Percentiles rank a stretch among this genome's conserved stretches.
Conservation (phyloP, 1,140 invertebrate genomes). For the Macrocentrus cingulum region DNA sequence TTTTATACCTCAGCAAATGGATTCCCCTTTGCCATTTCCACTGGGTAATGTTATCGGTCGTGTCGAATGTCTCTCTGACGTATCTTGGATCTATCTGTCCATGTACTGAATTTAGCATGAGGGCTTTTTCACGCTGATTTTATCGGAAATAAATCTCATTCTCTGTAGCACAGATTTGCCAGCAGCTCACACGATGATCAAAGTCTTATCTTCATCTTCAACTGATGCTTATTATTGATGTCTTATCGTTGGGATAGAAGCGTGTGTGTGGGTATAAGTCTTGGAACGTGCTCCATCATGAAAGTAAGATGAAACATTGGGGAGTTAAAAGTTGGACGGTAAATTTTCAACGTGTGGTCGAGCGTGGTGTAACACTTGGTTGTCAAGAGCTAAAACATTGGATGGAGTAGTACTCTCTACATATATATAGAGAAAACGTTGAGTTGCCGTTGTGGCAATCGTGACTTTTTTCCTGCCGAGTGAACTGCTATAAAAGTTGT, state of each 20-base stretch:
- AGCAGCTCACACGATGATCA: too few species aligned
- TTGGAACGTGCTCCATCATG: conserved; percentile 11
- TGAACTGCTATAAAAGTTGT: conserved; percentile 6
- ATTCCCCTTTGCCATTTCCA: conserved; percentile 1
- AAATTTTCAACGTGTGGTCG: conserved; percentile 22
- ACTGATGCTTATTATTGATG: background rate
- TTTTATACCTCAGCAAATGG: conserved; percentile 16
- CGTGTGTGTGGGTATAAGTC: background rate
- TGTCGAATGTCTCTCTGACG: conserved; percentile 15
- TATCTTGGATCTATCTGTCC: background rate
- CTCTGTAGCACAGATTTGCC: too few species aligned
- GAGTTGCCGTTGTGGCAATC: conserved; percentile 11
- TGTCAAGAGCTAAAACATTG: conserved; percentile 9
- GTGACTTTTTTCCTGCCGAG: too few species aligned
- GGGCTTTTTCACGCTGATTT: background rate
- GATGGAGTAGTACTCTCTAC: background rate
- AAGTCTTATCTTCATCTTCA: background rate
- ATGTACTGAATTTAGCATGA: conserved; percentile 6
- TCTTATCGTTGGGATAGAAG: background rate
- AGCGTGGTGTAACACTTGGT: conserved; percentile 14
- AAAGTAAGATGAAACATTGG: conserved; percentile 12
- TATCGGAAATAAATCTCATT: background rate
- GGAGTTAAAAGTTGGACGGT: conserved; percentile 14
- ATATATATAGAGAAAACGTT: background rate
- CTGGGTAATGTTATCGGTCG: conserved; percentile 10